phyloP scores from a whole-genome alignment of 2,888 invertebrate species.

The Bombylius discolor region DNA sequence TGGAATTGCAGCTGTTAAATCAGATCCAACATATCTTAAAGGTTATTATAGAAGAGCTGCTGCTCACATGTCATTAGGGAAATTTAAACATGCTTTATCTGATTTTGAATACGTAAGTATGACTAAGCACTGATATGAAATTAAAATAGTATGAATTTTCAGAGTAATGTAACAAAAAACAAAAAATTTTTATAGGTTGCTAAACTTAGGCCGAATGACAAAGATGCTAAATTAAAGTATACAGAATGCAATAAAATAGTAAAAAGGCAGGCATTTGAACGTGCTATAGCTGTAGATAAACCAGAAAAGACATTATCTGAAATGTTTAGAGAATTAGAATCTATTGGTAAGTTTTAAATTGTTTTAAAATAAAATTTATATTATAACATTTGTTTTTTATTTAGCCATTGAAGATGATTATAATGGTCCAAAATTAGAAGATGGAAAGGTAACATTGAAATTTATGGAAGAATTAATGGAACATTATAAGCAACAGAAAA shows the following conservation, averaged over 20 bases:
- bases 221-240: constrained; percentile 84
- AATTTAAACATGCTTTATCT: constrained; percentile 89
- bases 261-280: constrained; percentile 87
- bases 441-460: constrained; percentile 73
- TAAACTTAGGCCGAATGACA: constrained; percentile 84
- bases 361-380: constrained; percentile 3
- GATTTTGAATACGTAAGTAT: constrained; percentile 88
- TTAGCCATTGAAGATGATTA: constrained; percentile 91
- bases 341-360: constrained; percentile 55
- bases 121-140: neutral
- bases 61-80: constrained; percentile 93
- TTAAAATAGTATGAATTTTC: too few species aligned
- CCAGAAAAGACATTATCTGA: constrained; percentile 77
- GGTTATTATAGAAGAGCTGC: constrained; percentile 96
- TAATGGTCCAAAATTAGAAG: constrained; percentile 74
- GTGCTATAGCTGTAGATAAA: constrained; percentile 90
- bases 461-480: constrained; percentile 86
- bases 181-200: constrained; percentile 49
- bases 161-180: too few species aligned
- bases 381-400: constrained; percentile 12
- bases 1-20: constrained; percentile 79
- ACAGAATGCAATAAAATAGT: constrained; percentile 94
- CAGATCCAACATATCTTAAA: constrained; percentile 83
- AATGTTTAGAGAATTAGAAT: constrained; percentile 67
- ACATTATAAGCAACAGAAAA: constrained; percentile 80